Evolutionary conservation across 2,888 invertebrate genomes (phyloP), one percentile per base, ranked within the genome.

Genomic region (Drosophila setosimentum): DNA sequence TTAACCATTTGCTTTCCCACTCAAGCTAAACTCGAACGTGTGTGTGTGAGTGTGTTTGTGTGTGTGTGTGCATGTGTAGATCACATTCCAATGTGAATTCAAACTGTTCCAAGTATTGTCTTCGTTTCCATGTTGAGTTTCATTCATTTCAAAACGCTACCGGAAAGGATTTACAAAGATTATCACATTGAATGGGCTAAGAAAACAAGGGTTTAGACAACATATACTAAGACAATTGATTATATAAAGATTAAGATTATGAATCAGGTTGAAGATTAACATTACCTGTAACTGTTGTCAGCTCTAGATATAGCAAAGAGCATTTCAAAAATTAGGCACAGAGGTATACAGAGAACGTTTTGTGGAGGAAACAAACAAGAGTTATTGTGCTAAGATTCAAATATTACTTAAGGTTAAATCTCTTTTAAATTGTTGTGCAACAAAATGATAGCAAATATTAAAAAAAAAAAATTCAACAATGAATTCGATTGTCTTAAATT

Each of bases 1-100:
- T 40, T 24, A 68, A 35, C 29, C 60, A 76, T 64, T 76, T 73
- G 57, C 73, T 68, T 50, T 78, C 42, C 45, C 32, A 49, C 66
- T 45, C 49, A 18, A 35, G 18, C 18, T 35, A 33, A 49, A 62
- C 24, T 16, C 24, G 2, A 16, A 24, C 21, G 21, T 21, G n/a
- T 42, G n/a, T 40, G 40, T 48, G 13, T 48, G 21, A 2, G 32
- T 10, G 16, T 21, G 32, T 32, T 16, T 16, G 53, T 33, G 30
- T 21, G 30, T 29, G 48, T n/a, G n/a, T 27, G n/a, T 18, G 42
- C 18, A 27, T 21, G 60, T 49, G 7, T 54, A 29, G 4, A 27
- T 49, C 49, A 27, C 65, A 72, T 58, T 66, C 60, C 60, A n/a
- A 42, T 65, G 37, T 32, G 40, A 21, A 40, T 37, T 29, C 35